phyloP scores from a whole-genome alignment of 2,888 invertebrate genomes.

The Amblyjoppa proteus region DNA sequence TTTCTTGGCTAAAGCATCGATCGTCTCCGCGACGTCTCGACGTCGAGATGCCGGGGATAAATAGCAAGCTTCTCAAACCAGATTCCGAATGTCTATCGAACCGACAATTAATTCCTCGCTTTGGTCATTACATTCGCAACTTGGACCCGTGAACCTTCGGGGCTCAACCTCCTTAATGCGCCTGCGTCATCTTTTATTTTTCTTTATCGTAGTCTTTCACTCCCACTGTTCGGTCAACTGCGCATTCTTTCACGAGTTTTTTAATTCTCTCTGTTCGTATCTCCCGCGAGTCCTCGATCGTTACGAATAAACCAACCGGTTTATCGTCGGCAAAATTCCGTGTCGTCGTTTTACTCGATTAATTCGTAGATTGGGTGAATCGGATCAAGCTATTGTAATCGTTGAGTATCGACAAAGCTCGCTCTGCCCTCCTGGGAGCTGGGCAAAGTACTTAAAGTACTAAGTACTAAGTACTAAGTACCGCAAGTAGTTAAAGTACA shows the following conservation, averaged over 20 bases:
- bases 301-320: no score
- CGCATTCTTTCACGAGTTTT: background rate
- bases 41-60: slow-evolving; percentile 39
- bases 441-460: no score
- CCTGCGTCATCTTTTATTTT: background rate
- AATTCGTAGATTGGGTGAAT: background rate
- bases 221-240: background rate
- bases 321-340: no score
- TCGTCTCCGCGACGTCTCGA: slow-evolving; percentile 52
- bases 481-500: no score
- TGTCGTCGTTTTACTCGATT: background rate
- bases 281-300: no score
- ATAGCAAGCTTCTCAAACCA: slow-evolving; percentile 31
- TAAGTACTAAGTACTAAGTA: no score
- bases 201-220: background rate
- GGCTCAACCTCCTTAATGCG: background rate
- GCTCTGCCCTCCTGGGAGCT: background rate
- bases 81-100: slow-evolving; percentile 52
- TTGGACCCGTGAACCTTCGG: slow-evolving; percentile 43
- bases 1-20: slow-evolving; percentile 11
- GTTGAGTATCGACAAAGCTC: background rate
- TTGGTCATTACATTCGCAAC: slow-evolving; percentile 34
- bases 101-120: slow-evolving; percentile 29
- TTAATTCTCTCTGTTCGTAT: no score
- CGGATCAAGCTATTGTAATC: background rate